A percentile compares a stretch with the other conserved stretches of the same genome.
Conservation (phyloP, 2,888 invertebrate species). For the Lepidocyrtinus sp. region DNA sequence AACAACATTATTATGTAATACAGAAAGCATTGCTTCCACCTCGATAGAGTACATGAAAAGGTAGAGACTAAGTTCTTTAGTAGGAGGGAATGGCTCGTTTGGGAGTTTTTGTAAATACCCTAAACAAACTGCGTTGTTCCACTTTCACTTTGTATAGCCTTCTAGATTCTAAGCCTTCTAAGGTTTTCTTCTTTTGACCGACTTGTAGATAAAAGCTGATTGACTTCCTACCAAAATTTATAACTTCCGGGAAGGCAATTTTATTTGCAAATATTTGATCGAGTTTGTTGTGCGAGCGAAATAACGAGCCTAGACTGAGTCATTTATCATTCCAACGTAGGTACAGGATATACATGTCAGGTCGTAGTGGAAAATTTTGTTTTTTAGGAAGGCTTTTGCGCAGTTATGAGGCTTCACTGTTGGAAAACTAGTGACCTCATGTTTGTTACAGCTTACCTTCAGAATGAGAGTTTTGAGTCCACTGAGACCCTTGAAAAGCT, state of each 20-base stretch:
- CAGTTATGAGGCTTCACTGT: no score
- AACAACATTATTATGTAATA: background rate
- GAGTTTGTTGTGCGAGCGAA: background rate
- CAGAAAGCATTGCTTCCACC: no score
- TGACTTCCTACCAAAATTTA: slow-evolving; percentile 13
- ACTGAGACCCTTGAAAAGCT: slow-evolving; percentile 83
- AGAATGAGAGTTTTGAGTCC: slow-evolving; percentile 84
- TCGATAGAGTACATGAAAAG: no score
- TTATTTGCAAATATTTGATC: slow-evolving; percentile 13
- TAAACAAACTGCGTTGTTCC: background rate
- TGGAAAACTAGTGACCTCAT: no score
- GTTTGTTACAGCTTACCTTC: no score
- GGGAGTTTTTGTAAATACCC: slow-evolving; percentile 7
- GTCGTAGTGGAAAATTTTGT: no score
- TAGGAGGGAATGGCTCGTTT: background rate
- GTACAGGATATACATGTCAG: no score
- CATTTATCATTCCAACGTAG: slow-evolving; percentile 13
- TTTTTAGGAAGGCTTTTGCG: no score
- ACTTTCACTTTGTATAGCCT: background rate
- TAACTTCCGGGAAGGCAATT: slow-evolving; percentile 11
- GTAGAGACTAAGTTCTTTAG: no score
- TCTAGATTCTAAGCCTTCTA: background rate
- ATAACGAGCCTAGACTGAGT: background rate
- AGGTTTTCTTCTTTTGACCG: background rate
- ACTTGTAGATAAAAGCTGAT: slow-evolving; percentile 11